These are phyloP conservation scores for Neuroscelio doddi DNA, from an alignment of 2,888 invertebrate genomes.

Conservation along the genomic window DNA sequence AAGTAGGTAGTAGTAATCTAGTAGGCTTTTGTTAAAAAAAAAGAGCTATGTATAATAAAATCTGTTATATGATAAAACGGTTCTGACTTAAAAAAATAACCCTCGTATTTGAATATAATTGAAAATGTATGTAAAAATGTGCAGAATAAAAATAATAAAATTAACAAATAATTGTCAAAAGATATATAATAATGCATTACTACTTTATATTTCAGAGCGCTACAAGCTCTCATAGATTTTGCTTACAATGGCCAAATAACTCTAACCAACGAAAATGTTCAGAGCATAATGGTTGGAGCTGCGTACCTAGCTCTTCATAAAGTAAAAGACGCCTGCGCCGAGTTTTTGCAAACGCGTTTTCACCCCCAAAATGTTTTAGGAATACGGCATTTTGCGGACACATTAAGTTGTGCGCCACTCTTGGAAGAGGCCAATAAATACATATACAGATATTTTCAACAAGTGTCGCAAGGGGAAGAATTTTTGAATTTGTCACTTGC, in stretches of 20 bases:
- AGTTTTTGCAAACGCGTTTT: conserved; percentile 84
- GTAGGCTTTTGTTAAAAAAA: no score
- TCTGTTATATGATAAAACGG: no score
- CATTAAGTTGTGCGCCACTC: conserved; percentile 80
- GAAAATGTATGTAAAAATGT: background rate
- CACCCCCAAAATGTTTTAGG: conserved; percentile 87
- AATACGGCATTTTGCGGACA: conserved; percentile 85
- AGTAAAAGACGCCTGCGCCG: conserved; percentile 88
- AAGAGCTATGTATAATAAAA: no score
- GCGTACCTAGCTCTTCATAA: conserved; percentile 85
- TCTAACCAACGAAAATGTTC: conserved; percentile 86
- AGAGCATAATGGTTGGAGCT: conserved; percentile 88
- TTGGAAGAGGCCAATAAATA: conserved; percentile 85
- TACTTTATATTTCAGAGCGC: conserved; percentile 75
- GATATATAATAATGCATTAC: conserved; percentile 16
- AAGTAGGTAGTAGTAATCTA: no score
- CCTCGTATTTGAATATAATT: no score
- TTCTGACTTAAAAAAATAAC: no score
- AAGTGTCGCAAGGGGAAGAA: conserved; percentile 84
- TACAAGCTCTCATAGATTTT: conserved; percentile 88
- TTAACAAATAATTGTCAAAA: no score
- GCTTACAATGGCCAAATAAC: conserved; percentile 87
- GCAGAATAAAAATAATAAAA: no score
- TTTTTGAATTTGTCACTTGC: conserved; percentile 78
- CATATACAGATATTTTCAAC: conserved; percentile 85